Evolutionary conservation across 2,113 vertebrate species (phyloP).

Genomic region (Forbesichthys papilliferus): DNA sequence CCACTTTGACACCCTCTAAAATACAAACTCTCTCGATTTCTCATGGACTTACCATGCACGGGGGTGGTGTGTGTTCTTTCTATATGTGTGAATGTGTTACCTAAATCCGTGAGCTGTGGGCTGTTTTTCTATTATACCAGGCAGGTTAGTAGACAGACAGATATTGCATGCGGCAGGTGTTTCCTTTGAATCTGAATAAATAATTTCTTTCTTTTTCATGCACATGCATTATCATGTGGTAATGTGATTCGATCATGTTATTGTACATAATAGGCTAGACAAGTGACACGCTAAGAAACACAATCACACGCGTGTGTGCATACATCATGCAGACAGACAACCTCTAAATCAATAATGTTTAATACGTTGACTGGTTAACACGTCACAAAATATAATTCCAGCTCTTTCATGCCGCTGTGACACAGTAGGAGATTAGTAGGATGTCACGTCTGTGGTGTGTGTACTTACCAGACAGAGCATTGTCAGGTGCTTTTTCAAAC

Average conservation of each 20-base stretch:
- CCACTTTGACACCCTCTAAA: slow-evolving; percentile 22
- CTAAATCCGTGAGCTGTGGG: too few relatives aligned
- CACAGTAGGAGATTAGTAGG: slow-evolving; percentile 49
- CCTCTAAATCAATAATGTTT: slow-evolving; percentile 3
- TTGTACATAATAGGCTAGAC: neutral
- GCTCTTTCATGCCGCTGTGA: slow-evolving; percentile 42
- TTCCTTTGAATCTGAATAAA: too few relatives aligned
- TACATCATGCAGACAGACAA: neutral
- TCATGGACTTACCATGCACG: neutral
- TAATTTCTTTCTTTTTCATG: too few relatives aligned
- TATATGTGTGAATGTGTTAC: too few relatives aligned
- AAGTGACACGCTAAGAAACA: too few relatives aligned
- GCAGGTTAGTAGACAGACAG: too few relatives aligned
- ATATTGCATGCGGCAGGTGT: too few relatives aligned
- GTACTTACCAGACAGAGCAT: slow-evolving; percentile 10
- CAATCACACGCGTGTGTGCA: too few relatives aligned
- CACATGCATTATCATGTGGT: too few relatives aligned
- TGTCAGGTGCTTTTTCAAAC: slow-evolving; percentile 48
- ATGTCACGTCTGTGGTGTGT: slow-evolving; percentile 31
- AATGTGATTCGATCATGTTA: too few relatives aligned
- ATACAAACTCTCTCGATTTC: slow-evolving; percentile 31
- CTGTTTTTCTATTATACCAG: too few relatives aligned
- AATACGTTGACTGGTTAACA: slow-evolving; percentile 24
- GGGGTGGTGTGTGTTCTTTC: too few relatives aligned
- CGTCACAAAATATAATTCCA: slow-evolving; percentile 42